A percentile compares a stretch with the other conserved stretches of the same genome.
phyloP scores from a whole-genome alignment of 2,797 vertebrate genomes.

The Pangasius larnaudii region DNA sequence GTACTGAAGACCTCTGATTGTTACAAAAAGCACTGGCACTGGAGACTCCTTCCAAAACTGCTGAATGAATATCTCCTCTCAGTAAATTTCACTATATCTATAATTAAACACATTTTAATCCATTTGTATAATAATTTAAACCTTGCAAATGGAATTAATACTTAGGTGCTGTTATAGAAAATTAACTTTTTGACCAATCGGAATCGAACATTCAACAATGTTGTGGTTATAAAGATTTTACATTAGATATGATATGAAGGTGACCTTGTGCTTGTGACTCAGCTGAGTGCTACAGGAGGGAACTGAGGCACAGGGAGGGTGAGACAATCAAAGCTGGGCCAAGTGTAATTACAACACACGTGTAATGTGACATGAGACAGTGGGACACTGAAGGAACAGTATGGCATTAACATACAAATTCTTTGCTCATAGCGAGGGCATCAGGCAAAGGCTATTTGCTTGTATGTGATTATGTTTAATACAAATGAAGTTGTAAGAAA shows the following conservation, averaged over 20 bases:
- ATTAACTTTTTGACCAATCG: neutral
- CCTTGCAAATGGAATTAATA: neutral
- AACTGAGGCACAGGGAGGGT: neutral
- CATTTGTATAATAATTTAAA: neutral
- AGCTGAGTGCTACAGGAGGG: neutral
- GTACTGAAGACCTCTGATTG: neutral
- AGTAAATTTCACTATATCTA: neutral
- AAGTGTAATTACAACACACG: constrained; percentile 12
- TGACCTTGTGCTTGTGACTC: constrained; percentile 16
- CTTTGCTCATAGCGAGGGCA: neutral
- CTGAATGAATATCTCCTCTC: neutral
- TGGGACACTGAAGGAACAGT: constrained; percentile 2
- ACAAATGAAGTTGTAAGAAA: neutral
- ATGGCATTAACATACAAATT: neutral
- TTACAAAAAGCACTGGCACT: neutral
- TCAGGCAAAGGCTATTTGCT: neutral
- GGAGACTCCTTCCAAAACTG: neutral
- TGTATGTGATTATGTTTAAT: neutral
- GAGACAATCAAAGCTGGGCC: neutral
- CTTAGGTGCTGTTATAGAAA: neutral
- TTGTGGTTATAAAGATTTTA: neutral
- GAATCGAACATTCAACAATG: neutral
- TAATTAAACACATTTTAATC: neutral
- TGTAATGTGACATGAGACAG: constrained; percentile 6
- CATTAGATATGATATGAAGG: neutral